Conservation (phyloP, 2,888 invertebrate genomes). For the Hartigia nigra region DNA sequence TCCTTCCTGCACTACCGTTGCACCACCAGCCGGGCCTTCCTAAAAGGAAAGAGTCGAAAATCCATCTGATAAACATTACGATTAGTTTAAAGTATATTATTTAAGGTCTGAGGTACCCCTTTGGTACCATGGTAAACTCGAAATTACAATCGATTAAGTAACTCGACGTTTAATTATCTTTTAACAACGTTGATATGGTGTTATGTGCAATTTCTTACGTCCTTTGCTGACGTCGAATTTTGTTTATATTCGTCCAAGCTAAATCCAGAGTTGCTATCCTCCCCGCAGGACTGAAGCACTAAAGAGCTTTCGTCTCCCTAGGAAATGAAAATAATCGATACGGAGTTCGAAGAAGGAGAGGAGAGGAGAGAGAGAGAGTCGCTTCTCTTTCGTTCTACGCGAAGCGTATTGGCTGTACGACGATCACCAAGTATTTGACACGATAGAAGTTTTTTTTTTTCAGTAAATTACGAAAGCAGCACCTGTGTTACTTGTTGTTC, state of each 20-base stretch:
- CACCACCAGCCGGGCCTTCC: constrained; percentile 50
- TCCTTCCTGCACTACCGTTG: constrained; percentile 57
- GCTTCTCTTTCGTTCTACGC: not conserved
- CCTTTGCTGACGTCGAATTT: constrained; percentile 54
- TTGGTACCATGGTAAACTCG: not conserved
- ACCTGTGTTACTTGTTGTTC: constrained; percentile 52
- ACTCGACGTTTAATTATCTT: not conserved
- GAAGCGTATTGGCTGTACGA: not conserved
- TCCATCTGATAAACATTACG: constrained; percentile 15
- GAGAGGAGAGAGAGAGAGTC: not conserved
- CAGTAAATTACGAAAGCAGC: constrained; percentile 17
- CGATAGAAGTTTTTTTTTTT: not conserved
- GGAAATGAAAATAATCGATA: constrained; percentile 17
- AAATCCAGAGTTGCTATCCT: constrained; percentile 61
- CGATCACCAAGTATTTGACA: not conserved
- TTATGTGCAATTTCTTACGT: constrained; percentile 50
- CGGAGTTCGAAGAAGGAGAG: not conserved
- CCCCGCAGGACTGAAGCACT: constrained; percentile 56
- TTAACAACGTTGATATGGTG: not conserved
- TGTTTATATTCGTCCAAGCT: constrained; percentile 61
- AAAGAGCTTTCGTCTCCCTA: constrained; percentile 54
- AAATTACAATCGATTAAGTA: not conserved
- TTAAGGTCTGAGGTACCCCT: not conserved
- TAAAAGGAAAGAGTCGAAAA: constrained; percentile 35
- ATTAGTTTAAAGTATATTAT: not conserved